Evolutionary conservation across 2,888 invertebrate species (phyloP).

Genomic region (Harpalus rubripes): DNA sequence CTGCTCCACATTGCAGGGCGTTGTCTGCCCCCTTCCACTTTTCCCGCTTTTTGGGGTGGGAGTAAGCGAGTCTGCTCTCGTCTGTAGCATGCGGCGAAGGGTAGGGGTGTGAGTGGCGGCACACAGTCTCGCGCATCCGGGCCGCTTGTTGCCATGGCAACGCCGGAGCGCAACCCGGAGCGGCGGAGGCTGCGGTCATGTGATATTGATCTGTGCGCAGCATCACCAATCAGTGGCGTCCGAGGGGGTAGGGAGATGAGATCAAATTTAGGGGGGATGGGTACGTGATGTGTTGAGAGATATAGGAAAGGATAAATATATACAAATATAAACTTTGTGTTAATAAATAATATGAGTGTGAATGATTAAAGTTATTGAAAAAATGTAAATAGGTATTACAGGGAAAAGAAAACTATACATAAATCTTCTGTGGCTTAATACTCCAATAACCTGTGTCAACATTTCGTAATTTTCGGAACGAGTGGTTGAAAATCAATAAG

Average conservation of each 20-base stretch:
- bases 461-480: too few relatives aligned
- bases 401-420: too few relatives aligned
- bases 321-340: too few relatives aligned
- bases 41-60: too few relatives aligned
- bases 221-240: conserved; percentile 35
- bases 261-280: background rate
- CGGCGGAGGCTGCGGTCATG: conserved; percentile 70
- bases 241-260: background rate
- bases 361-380: too few relatives aligned
- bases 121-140: conserved; percentile 78
- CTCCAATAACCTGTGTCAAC: too few relatives aligned
- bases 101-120: conserved; percentile 70
- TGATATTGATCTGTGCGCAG: conserved; percentile 76
- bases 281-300: background rate
- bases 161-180: conserved; percentile 74
- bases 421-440: too few relatives aligned
- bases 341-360: too few relatives aligned
- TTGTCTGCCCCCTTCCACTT: background rate
- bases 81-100: conserved; percentile 59
- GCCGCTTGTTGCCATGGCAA: conserved; percentile 80
- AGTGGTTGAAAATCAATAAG: too few relatives aligned
- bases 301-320: too few relatives aligned
- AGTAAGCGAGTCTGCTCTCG: background rate
- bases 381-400: too few relatives aligned
- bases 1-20: background rate